Conservation (phyloP, 2,113 vertebrate genomes). For the Picathartes gymnocephalus region DNA sequence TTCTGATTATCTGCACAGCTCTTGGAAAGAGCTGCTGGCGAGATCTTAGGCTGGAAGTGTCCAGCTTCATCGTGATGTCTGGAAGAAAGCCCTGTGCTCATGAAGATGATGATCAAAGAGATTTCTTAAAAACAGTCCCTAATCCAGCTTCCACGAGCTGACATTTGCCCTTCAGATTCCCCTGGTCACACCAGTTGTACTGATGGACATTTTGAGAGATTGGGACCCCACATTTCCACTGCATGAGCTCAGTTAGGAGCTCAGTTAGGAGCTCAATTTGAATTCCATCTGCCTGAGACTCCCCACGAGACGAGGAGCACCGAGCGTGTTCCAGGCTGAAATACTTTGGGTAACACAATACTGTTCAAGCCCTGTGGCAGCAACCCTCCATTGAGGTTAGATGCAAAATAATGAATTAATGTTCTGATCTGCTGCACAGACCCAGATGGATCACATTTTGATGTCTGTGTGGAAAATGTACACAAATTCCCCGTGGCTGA, state of each 20-base stretch:
- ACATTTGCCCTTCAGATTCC: not conserved
- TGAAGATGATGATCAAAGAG: not conserved
- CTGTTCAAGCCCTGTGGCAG: not conserved
- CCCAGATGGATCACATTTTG: not conserved
- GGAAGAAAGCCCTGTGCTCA: not conserved
- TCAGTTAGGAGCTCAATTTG: not conserved
- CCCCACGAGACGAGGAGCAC: not conserved
- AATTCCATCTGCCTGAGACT: not conserved
- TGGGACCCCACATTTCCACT: not conserved
- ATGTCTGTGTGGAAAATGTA: not conserved
- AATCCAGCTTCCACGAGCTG: not conserved
- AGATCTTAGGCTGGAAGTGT: not conserved
- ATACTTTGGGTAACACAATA: not conserved
- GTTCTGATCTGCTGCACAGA: not conserved
- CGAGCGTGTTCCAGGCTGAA: fast-evolving
- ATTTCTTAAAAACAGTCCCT: not conserved
- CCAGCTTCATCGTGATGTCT: not conserved
- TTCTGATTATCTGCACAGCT: not conserved
- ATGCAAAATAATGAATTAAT: not conserved
- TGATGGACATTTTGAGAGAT: not conserved
- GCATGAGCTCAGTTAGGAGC: not conserved
- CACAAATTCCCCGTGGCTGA: not conserved
- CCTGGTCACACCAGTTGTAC: not conserved
- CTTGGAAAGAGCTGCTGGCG: not conserved
- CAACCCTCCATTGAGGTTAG: not conserved